Base-by-base conservation (phyloP, 2,888 invertebrate species). In the Zaprionus obscuricornis region DNA sequence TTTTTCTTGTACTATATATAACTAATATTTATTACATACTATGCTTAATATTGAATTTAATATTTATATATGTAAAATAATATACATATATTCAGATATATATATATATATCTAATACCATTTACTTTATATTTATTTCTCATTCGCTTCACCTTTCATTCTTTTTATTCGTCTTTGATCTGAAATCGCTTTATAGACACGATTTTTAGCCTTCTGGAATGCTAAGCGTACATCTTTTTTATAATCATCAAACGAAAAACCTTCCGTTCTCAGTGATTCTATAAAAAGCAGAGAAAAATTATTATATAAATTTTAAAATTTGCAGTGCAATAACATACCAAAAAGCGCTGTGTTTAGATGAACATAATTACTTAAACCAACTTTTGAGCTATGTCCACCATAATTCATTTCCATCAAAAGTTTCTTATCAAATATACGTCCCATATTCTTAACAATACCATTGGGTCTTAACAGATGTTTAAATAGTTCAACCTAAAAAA, bases 391-490 rank as follows among this genome's bases (percentile, higher is more conserved):
- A 5, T 29, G 17, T 11, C 68, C 68, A 2, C 27, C 55, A 10
- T 70, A 69, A 11, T 69, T 69, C 66, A 69, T 70, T n/a, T 69
- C 51, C 55, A 60, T 52, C 8, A 69, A n/a, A 7, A 70, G 14
- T n/a, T 18, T 36, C 3, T 40, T n/a, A 1, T 56, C 60, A n/a
- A 69, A 47, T 11, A 69, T 56, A 17, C 68, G 70, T 0, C 34
- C 55, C 49, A 69, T 66, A 33, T 66, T 66, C 4, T 70, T 70
- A 1, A 45, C 29, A 29, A 69, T 66, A 6, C 68, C 68, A 10
- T 24, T 20, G 7, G 70, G 70, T n/a, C 13, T 36, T 3, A 70
- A n/a, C 4, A 69, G 31, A 5, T n/a, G 37, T 24, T 42, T 60
- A 14, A 69, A 69, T 11, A 69, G 13, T 0, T 70, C 60, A 4